Conservation (phyloP, 2,113 vertebrate genomes). For the Phrynosoma platyrhinos region DNA sequence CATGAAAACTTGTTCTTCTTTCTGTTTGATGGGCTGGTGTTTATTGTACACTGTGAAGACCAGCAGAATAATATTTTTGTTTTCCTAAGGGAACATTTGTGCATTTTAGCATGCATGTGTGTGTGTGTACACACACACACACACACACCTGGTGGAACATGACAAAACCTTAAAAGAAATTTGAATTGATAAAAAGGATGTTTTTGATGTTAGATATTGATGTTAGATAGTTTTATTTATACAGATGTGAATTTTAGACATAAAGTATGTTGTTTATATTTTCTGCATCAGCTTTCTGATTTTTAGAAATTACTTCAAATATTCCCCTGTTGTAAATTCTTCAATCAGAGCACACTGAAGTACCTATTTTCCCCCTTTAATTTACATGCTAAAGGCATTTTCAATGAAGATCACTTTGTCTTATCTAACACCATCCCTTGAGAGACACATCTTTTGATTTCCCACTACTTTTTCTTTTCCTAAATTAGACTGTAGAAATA, state of each 20-base stretch:
- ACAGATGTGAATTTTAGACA: not conserved
- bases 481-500: constrained; percentile 35
- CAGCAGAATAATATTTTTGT: not conserved
- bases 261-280: not conserved
- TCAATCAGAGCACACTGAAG: not conserved
- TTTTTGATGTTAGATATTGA: no score
- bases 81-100: not conserved
- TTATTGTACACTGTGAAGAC: not conserved
- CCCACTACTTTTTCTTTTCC: constrained; percentile 13
- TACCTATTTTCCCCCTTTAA: not conserved
- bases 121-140: not conserved
- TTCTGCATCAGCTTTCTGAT: not conserved
- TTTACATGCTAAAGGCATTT: constrained; percentile 2
- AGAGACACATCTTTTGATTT: constrained; percentile 32
- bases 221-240: not conserved
- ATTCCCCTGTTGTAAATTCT: not conserved
- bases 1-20: not conserved
- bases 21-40: not conserved
- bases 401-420: constrained; percentile 22
- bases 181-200: not conserved
- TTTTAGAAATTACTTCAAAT: not conserved
- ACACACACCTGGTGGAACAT: not conserved
- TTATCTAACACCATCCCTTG: constrained; percentile 46
- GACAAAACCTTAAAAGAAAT: not conserved
- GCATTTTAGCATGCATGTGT: not conserved